Conservation (phyloP, 2,797 vertebrate species). For the Crax fasciolata region DNA sequence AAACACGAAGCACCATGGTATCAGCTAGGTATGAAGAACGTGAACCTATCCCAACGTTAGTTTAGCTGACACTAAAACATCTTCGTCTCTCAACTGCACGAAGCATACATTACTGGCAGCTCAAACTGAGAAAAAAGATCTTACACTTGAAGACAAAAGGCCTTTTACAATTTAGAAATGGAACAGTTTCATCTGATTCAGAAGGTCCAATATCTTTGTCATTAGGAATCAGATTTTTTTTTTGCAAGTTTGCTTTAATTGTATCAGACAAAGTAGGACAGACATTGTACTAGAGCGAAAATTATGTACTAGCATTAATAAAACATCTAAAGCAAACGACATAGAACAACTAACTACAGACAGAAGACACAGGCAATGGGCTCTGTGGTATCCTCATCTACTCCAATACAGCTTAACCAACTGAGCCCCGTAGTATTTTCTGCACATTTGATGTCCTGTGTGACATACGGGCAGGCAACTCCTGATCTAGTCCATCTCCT, state of each 20-base stretch:
- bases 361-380: rapidly evolving
- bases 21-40: background rate
- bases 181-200: background rate
- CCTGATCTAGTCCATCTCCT: background rate
- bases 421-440: rapidly evolving
- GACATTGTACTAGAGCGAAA: background rate
- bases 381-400: background rate
- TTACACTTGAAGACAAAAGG: background rate
- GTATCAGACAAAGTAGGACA: background rate
- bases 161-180: background rate
- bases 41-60: background rate
- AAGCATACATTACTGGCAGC: background rate
- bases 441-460: background rate
- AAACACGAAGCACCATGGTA: background rate
- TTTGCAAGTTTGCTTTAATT: background rate
- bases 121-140: background rate
- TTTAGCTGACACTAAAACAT: background rate
- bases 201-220: background rate
- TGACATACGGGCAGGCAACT: background rate
- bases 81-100: background rate
- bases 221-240: background rate
- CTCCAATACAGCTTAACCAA: background rate
- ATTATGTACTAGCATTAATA: background rate
- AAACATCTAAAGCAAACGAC: background rate
- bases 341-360: background rate